These are phyloP conservation scores for Phaedon cochleariae DNA, from an alignment of 2,888 invertebrate genomes.

Conservation along the genomic window DNA sequence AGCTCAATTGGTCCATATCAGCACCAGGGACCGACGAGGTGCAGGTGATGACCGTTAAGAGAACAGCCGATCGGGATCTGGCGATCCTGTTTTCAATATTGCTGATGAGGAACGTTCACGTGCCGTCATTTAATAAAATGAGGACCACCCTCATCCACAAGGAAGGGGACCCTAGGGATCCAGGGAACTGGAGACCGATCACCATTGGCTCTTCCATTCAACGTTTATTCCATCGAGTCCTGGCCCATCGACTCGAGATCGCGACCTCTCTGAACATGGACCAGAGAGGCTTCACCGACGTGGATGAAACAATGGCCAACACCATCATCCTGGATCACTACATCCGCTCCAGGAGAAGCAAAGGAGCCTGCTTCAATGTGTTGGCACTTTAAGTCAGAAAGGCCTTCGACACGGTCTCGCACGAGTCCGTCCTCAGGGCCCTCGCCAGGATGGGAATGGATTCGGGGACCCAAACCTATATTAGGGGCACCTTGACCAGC, in stretches of 20 bases:
- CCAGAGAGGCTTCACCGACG: conserved; percentile 51
- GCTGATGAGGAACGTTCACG: neutral
- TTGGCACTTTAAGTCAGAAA: conserved; percentile 37
- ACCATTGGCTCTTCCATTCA: conserved; percentile 46
- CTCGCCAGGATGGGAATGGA: conserved; percentile 28
- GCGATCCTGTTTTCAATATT: neutral
- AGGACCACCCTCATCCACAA: neutral
- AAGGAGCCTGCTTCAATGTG: conserved; percentile 4
- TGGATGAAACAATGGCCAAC: conserved; percentile 57
- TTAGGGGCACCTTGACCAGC: neutral
- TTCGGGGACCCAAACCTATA: neutral
- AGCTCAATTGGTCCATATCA: too few species aligned
- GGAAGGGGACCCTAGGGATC: neutral
- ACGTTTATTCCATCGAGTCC: conserved; percentile 44
- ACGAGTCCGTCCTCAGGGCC: conserved; percentile 33
- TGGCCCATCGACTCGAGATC: conserved; percentile 32
- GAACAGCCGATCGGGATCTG: neutral
- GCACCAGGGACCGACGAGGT: too few species aligned
- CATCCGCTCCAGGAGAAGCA: conserved; percentile 9
- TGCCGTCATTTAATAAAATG: neutral
- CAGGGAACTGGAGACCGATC: conserved; percentile 48
- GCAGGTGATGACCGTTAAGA: too few species aligned
- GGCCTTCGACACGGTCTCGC: conserved; percentile 43
- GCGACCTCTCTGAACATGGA: conserved; percentile 27
- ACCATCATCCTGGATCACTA: conserved; percentile 46